Conservation (phyloP, 2,797 vertebrate genomes). For the Sebastes iracundus region DNA sequence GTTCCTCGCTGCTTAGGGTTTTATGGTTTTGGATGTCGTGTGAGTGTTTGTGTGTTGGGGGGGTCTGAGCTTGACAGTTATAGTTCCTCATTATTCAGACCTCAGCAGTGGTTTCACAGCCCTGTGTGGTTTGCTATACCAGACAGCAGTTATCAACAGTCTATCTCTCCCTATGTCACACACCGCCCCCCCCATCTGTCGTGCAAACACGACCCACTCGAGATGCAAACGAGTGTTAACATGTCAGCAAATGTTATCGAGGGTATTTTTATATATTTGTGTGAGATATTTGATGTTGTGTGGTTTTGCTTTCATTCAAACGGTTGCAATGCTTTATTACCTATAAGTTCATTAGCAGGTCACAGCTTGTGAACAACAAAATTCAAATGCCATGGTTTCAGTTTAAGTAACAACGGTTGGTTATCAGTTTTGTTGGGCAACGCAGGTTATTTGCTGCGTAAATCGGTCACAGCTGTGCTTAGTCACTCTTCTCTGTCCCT, state of each 20-base stretch:
- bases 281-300: background rate
- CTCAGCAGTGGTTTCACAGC: constrained; percentile 73
- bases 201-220: constrained; percentile 25
- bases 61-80: constrained; percentile 67
- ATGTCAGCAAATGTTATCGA: background rate
- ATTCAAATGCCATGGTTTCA: constrained; percentile 3
- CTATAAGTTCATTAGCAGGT: background rate
- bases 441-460: background rate
- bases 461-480: constrained; percentile 39
- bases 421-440: background rate
- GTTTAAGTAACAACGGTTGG: background rate
- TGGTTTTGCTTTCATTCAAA: background rate
- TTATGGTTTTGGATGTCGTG: background rate
- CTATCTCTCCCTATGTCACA: constrained; percentile 27
- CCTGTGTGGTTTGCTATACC: constrained; percentile 59
- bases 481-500: constrained; percentile 36
- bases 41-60: constrained; percentile 1
- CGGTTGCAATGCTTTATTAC: background rate
- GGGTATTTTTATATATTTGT: background rate
- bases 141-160: constrained; percentile 75
- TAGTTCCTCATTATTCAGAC: constrained; percentile 76
- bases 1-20: background rate
- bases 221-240: constrained; percentile 17
- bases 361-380: background rate
- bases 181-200: background rate